Base-by-base conservation (phyloP, 2,888 invertebrate species). In the Eledone cirrhosa region DNA sequence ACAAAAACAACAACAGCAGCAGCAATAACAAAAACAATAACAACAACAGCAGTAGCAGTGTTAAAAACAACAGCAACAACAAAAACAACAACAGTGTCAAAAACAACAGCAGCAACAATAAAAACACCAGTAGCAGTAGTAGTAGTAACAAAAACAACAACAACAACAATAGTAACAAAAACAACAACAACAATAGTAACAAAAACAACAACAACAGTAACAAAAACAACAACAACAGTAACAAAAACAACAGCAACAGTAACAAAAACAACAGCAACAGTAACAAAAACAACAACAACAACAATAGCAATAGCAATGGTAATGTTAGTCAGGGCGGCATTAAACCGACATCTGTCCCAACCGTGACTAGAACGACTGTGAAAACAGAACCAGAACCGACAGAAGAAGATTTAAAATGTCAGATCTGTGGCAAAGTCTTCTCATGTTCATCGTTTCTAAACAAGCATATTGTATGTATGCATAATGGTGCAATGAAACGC, bases 361-460 rank as follows among this genome's bases (percentile, higher is more conserved):
- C 31, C 4, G n/a, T 14, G 14, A 31, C 33, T 7, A 72, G 41
- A 8, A 31, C 27, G 13, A 33, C 33, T n/a, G 31, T 31, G 7
- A 72, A 72, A 33, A 19, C 19, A 3, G 72, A 72, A 4, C 72
- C 72, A 7, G 41, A 33, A n/a, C 1, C 72, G 4, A 22, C n/a
- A 7, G 69, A 31, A 2, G 67, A 72, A 7, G 72, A 72, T 8
- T 22, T 72, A 0, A 29, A 33, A 22, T 76, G 76, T 76, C 27
- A 76, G 2, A 76, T 86, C 78, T 91, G 91, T 83, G 86, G 86
- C 22, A 91, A 91, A 82, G 84, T 83, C 19, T 91, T 91, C 80
- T 88, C 88, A 24, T 89, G 89, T 3, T 83, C 86, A 48, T 88
- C 90, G 11, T 90, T 90, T 78, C 86, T 90, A 84, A 89, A 88